Base-by-base conservation (phyloP, 2,888 invertebrate species). In the Orgyia antiqua region DNA sequence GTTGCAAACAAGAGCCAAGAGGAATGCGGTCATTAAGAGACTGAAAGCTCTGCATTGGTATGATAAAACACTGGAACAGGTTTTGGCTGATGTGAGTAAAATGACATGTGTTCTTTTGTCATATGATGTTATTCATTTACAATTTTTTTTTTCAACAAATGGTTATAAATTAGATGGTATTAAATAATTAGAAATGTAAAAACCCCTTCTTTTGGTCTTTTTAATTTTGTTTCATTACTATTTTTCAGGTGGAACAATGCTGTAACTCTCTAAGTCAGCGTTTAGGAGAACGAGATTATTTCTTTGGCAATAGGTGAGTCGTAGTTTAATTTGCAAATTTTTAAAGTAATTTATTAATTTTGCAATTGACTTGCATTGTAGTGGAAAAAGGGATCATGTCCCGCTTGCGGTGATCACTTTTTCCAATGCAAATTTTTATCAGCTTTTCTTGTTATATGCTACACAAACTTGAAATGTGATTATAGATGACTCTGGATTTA, bases 191-290 rank as follows among this genome's bases (percentile, higher is more conserved):
- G n/a, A n/a, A n/a, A n/a, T n/a, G n/a, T n/a, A n/a, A n/a, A n/a
- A n/a, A n/a, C n/a, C n/a, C n/a, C n/a, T n/a, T n/a, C n/a, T n/a
- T n/a, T n/a, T n/a, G n/a, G n/a, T n/a, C n/a, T n/a, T n/a, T n/a
- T n/a, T n/a, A n/a, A n/a, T n/a, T n/a, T n/a, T n/a, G n/a, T n/a
- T n/a, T n/a, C n/a, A n/a, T n/a, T n/a, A n/a, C n/a, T n/a, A n/a
- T n/a, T 24, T 24, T 24, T 8, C 88, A 91, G 82, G 93, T 95
- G 1, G 92, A 93, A 51, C 94, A 92, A 49, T 97, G 96, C 65
- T 97, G 98, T 57, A 91, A 93, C 50, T 94, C 96, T 0, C 79
- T 99, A 3, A 94, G 95, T 27, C 93, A 94, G 51, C 90, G 96
- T 42, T 86, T 99, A 0, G 95, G 93, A 4, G 91, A 92, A 11